These are phyloP conservation scores for Micrasema longulum DNA, from an alignment of 1,140 invertebrate species.

Conservation along the genomic window DNA sequence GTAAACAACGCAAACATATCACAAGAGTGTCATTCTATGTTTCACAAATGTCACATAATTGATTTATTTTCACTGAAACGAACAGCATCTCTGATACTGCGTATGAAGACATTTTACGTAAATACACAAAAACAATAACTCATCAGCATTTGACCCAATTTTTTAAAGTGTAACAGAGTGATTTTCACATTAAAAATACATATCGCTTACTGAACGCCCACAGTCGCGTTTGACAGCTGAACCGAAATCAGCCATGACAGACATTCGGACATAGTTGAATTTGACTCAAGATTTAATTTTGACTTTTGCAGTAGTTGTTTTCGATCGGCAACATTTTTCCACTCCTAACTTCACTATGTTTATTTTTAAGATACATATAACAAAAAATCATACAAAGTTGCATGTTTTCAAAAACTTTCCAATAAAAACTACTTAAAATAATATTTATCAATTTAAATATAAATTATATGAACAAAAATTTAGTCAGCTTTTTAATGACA, in stretches of 20 bases:
- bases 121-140: background rate
- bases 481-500: no score
- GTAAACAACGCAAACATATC: conserved; percentile 41
- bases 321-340: conserved; percentile 11
- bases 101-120: conserved; percentile 15
- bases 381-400: no score
- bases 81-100: conserved; percentile 14
- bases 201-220: conserved; percentile 42
- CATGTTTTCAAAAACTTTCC: no score
- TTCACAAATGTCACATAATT: conserved; percentile 46
- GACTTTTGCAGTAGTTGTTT: conserved; percentile 29
- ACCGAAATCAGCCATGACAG: conserved; percentile 37
- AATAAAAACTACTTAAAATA: no score
- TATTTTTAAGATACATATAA: background rate
- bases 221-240: conserved; percentile 41
- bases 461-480: no score
- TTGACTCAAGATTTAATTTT: background rate
- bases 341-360: conserved; percentile 1
- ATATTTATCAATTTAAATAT: no score
- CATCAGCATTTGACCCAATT: conserved; percentile 17
- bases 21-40: conserved; percentile 40
- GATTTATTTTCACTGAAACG: conserved; percentile 44
- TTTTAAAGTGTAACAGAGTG: conserved; percentile 21
- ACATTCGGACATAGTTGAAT: conserved; percentile 12
- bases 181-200: conserved; percentile 37